Percentiles rank a stretch among this genome's conserved stretches.
Conservation (phyloP, 2,797 vertebrate genomes). For the Tapera naevia region DNA sequence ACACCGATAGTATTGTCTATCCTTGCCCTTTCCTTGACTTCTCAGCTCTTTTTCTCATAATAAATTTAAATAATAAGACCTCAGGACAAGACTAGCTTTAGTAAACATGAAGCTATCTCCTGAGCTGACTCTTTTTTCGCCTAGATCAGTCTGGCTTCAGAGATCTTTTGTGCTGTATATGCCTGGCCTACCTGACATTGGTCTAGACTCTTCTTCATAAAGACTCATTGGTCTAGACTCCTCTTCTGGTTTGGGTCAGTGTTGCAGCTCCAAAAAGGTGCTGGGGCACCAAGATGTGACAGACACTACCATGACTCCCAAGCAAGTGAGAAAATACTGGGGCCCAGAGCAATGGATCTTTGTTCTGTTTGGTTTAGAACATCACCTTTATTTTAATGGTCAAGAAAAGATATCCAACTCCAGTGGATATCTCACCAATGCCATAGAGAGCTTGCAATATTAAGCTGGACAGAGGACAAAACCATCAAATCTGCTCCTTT, state of each 20-base stretch:
- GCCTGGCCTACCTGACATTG: neutral
- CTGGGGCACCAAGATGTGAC: neutral
- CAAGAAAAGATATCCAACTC: neutral
- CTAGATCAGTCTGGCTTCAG: neutral
- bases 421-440: neutral
- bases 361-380: neutral
- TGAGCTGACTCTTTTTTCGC: neutral
- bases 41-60: neutral
- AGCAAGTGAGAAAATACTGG: neutral
- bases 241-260: neutral
- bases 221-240: too few species aligned
- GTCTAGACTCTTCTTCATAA: neutral
- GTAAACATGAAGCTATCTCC: neutral
- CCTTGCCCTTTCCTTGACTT: neutral
- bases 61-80: neutral
- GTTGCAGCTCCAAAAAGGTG: neutral
- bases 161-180: neutral
- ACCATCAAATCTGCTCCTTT: neutral
- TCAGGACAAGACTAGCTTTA: neutral
- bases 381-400: neutral
- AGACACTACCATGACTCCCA: fast-evolving
- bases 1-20: neutral
- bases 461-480: neutral
- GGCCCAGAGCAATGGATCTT: neutral
- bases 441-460: neutral